Evolutionary conservation across 2,888 invertebrate genomes (phyloP).

Genomic region (Drosophila mimica): DNA sequence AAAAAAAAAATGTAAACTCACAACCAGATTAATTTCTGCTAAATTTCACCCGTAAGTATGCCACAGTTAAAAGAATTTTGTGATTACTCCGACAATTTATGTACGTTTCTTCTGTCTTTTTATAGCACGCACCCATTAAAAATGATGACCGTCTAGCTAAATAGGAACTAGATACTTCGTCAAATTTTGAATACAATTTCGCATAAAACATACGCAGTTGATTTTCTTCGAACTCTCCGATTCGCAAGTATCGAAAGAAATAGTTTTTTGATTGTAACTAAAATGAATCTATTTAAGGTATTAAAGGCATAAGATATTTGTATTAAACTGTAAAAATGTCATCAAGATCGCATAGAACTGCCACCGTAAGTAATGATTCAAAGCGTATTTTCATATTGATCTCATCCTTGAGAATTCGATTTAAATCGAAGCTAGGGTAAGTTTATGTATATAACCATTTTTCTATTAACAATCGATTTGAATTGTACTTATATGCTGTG

Average conservation of each 20-base stretch:
- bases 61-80: not conserved
- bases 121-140: not conserved
- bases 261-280: not conserved
- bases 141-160: not conserved
- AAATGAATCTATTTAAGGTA: not conserved
- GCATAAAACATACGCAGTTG: not conserved
- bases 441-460: not conserved
- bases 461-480: not conserved
- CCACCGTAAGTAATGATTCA: not conserved
- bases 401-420: too few species aligned
- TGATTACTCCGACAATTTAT: constrained; percentile 11
- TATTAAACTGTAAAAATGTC: not conserved
- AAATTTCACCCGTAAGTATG: constrained; percentile 29
- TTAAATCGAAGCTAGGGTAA: too few species aligned
- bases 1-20: not conserved
- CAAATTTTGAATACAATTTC: not conserved
- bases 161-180: not conserved
- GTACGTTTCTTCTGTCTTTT: not conserved
- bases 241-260: not conserved
- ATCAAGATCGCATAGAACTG: not conserved
- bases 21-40: not conserved
- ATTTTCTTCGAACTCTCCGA: not conserved
- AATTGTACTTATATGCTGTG: not conserved
- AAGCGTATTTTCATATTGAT: not conserved
- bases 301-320: not conserved